Conservation (phyloP, 2,888 invertebrate genomes). For the Diachrysia chrysitis region DNA sequence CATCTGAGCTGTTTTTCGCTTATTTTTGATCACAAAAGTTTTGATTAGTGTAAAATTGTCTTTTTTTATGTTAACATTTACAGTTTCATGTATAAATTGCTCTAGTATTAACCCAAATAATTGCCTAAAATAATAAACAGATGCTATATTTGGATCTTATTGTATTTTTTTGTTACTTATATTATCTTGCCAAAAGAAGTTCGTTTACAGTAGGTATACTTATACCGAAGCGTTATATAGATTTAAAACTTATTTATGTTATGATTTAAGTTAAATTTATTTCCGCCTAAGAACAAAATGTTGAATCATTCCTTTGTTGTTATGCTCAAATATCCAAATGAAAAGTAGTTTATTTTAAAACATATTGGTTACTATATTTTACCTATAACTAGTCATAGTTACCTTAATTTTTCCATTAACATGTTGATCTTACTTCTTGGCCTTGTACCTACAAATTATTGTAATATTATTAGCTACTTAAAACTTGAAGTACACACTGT, state of each 20-base stretch:
- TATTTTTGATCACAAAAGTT: too few relatives aligned
- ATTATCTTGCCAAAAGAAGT: background rate
- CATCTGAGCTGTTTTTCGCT: too few relatives aligned
- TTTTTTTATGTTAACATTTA: too few relatives aligned
- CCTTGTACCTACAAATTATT: constrained; percentile 3
- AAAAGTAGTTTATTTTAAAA: constrained; percentile 15
- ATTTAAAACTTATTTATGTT: constrained; percentile 14
- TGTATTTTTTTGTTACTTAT: background rate
- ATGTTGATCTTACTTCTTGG: background rate
- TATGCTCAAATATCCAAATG: constrained; percentile 22
- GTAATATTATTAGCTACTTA: background rate
- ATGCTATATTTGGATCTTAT: background rate
- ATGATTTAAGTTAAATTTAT: constrained; percentile 38
- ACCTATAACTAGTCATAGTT: constrained; percentile 35
- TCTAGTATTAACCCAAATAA: too few relatives aligned
- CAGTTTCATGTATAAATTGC: too few relatives aligned
- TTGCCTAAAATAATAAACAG: too few relatives aligned
- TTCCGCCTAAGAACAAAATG: constrained; percentile 57
- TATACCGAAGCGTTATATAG: background rate
- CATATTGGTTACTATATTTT: constrained; percentile 31
- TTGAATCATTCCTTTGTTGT: constrained; percentile 55
- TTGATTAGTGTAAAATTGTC: too few relatives aligned
- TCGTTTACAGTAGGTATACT: background rate
- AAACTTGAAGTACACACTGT: background rate
- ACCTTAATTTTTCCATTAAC: background rate